These are phyloP conservation scores for Triplophysa dalaica DNA, from an alignment of 2,113 vertebrate genomes.

Conservation along the genomic window DNA sequence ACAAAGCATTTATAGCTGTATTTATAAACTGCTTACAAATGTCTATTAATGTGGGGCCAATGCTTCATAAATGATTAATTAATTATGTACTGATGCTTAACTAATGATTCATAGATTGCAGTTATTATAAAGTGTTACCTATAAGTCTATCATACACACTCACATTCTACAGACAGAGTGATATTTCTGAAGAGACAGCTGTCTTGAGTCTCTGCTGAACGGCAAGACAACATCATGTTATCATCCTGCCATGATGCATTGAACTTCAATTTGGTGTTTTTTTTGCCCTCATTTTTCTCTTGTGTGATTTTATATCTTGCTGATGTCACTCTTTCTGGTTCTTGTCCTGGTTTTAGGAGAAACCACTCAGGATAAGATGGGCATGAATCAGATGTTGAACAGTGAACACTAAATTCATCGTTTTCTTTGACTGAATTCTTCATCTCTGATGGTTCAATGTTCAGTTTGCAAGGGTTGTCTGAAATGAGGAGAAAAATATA, in stretches of 20 bases:
- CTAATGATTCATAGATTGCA: too few species aligned
- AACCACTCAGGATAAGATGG: background rate
- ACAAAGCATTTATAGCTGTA: too few species aligned
- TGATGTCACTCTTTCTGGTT: background rate
- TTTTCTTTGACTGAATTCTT: background rate
- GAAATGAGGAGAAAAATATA: constrained; percentile 19
- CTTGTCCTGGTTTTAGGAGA: background rate
- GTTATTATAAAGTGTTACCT: background rate
- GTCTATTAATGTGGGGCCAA: too few species aligned
- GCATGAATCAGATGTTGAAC: constrained; percentile 57
- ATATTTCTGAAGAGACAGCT: constrained; percentile 27
- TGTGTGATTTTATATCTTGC: too few species aligned
- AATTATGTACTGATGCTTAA: too few species aligned
- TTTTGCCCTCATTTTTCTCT: rapidly evolving
- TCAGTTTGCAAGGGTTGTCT: constrained; percentile 67
- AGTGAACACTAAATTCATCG: background rate
- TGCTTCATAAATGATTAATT: too few species aligned
- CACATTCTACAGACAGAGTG: constrained; percentile 60
- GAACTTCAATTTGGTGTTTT: background rate
- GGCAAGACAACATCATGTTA: constrained; percentile 55
- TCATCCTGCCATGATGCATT: constrained; percentile 45
- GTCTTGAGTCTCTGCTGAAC: background rate
- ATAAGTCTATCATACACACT: constrained; percentile 43
- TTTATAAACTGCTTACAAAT: too few species aligned
- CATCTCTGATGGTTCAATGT: constrained; percentile 22